Conservation (phyloP, 2,888 invertebrate species). For the Synergus umbraculus region DNA sequence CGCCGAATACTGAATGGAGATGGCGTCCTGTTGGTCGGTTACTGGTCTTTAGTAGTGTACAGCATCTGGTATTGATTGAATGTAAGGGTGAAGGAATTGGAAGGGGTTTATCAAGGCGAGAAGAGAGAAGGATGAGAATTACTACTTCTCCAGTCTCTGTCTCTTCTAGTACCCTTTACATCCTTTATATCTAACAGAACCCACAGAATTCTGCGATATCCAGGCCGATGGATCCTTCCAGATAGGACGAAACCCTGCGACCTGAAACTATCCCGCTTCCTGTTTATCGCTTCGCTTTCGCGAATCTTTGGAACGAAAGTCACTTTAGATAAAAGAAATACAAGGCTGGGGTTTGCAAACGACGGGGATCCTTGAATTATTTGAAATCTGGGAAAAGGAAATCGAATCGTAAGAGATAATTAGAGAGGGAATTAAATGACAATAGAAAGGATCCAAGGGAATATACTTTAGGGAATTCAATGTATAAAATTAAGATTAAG, state of each 20-base stretch:
- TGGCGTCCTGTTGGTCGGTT: constrained; percentile 5
- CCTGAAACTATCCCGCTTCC: constrained; percentile 7
- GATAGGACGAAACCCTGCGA: neutral
- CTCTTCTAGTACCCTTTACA: neutral
- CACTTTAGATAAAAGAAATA: constrained; percentile 37
- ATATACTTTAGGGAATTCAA: constrained; percentile 4
- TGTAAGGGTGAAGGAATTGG: neutral
- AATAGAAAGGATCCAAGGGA: neutral
- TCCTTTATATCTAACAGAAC: neutral
- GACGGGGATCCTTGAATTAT: constrained; percentile 21
- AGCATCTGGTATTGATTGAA: constrained; percentile 39
- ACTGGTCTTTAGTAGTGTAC: constrained; percentile 10
- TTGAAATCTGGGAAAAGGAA: constrained; percentile 22
- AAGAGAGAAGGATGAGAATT: constrained; percentile 19
- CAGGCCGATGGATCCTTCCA: neutral
- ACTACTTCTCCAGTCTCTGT: neutral
- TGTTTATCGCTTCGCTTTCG: neutral
- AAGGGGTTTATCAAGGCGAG: constrained; percentile 20
- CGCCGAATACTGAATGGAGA: neutral
- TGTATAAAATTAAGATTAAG: constrained; percentile 26
- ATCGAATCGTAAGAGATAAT: constrained; percentile 26
- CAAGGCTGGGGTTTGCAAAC: neutral
- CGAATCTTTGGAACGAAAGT: constrained; percentile 28
- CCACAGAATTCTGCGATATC: neutral
- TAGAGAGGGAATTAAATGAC: constrained; percentile 30